A percentile compares a stretch with the other conserved stretches of the same genome.
phyloP scores from a whole-genome alignment of 2,113 vertebrate genomes.

The Capricornis sumatraensis region DNA sequence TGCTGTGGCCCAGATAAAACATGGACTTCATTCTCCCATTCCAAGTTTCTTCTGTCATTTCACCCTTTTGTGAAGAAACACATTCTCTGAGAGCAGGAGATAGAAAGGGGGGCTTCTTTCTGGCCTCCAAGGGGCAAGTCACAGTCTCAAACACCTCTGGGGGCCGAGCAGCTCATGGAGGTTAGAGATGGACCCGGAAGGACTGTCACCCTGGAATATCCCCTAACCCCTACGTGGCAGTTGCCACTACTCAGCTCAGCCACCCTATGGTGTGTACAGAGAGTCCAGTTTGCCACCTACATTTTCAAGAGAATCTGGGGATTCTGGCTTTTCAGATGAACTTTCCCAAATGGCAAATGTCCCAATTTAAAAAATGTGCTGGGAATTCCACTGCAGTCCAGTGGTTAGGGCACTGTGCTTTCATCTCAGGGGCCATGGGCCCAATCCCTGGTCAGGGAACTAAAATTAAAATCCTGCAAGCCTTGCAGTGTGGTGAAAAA shows the following conservation, averaged over 20 bases:
- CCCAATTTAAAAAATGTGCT: background rate
- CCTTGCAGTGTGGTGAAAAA: background rate
- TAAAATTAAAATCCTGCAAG: background rate
- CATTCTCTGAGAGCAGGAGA: background rate
- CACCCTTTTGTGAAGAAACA: background rate
- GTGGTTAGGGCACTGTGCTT: background rate
- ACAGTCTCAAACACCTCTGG: background rate
- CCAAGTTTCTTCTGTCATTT: background rate
- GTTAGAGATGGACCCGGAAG: background rate
- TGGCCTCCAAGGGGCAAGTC: background rate
- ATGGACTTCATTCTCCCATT: background rate
- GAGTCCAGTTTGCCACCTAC: background rate
- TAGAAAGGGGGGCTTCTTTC: background rate
- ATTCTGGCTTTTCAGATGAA: background rate
- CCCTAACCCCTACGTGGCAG: rapidly evolving
- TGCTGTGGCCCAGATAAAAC: background rate
- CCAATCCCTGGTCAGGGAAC: background rate
- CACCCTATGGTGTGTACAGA: background rate
- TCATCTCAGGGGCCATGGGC: background rate
- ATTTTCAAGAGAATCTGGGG: background rate
- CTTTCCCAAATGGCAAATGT: background rate
- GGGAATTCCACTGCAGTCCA: background rate
- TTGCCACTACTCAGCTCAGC: background rate
- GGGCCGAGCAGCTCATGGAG: background rate
- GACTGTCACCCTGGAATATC: background rate